Percentiles rank a stretch among this genome's conserved stretches.
Conservation (phyloP, 1,140 invertebrate genomes). For the Pseudomyrmex concolor region DNA sequence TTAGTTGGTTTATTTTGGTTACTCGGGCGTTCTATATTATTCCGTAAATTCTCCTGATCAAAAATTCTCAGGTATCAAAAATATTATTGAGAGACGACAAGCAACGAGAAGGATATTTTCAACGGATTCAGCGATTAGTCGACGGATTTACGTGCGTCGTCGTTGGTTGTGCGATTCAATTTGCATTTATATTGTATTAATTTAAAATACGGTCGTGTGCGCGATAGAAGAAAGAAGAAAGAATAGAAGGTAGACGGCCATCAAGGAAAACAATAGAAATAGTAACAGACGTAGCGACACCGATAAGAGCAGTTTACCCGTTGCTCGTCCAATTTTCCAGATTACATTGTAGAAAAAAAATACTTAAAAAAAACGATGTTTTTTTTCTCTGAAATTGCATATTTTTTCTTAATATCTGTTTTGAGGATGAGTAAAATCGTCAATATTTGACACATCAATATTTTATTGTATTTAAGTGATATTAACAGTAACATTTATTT, state of each 20-base stretch:
- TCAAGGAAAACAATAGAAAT: conserved; percentile 49
- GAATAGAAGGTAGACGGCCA: conserved; percentile 10
- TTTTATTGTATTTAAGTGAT: conserved; percentile 8
- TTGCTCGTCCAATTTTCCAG: conserved; percentile 75
- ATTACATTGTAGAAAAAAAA: conserved; percentile 68
- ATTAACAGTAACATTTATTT: too few species aligned
- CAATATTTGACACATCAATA: too few species aligned
- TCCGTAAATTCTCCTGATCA: conserved; percentile 3
- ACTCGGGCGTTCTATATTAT: neutral
- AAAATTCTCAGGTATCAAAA: neutral
- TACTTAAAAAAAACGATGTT: neutral
- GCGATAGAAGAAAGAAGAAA: conserved; percentile 24
- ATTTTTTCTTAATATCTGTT: neutral
- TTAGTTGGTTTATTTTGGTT: conserved; percentile 28
- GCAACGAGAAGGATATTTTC: neutral
- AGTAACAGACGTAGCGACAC: conserved; percentile 65
- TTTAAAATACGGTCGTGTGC: conserved; percentile 58
- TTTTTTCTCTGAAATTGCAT: neutral
- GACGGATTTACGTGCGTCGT: conserved; percentile 36
- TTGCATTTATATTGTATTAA: conserved; percentile 81
- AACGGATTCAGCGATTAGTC: conserved; percentile 37
- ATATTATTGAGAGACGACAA: conserved; percentile 19
- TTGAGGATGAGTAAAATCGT: neutral
- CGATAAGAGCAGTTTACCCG: conserved; percentile 63
- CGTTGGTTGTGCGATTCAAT: conserved; percentile 68